Evolutionary conservation across 2,113 vertebrate genomes (phyloP), one percentile per base, ranked within the genome.

Genomic region (Heteronetta atricapilla): DNA sequence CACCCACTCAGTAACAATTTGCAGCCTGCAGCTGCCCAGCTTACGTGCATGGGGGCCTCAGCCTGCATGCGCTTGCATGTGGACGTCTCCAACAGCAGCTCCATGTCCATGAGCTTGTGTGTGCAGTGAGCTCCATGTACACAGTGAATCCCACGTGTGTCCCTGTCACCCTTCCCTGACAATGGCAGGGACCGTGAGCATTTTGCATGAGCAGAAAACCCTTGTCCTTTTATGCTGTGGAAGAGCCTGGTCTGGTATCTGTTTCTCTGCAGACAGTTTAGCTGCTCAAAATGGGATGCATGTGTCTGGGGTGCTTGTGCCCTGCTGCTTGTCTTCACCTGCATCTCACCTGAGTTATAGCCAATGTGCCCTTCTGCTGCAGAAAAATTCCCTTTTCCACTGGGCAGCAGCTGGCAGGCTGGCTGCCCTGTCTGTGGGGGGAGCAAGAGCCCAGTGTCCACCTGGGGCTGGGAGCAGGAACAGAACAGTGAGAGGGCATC

Each of bases 21-120:
- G 63, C 55, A 76, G 82, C 26, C 3, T 16, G 46, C 36, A 73
- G 81, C 23, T 44, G 29, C 46, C 23, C 6, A 44, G 28, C 7
- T 29, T 29, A 12, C 22, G 8, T 18, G 28, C 4, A 11, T 10
- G 38, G 63, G 52, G 53, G 6, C 6, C 34, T 14, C 25, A 62
- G 21, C 62, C 77, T 22, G 38, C 33, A 9, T 36, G 20, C 0
- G 1, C 33, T 44, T 15, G 55, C 28, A 3, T 1, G 2, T 6
- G 15, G 38, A 5, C 1, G 1, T 29, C 64, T 31, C 64, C 58
- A 52, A 36, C 72, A 19, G 33, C 3, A 33, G 63, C 38, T 5
- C 53, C 10, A 0, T 16, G 38, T 46, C 0, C 0, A 33, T 60
- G 44, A 36, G 20, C 58, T 50, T 0, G 0, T 4, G 0, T 6